phyloP scores from a whole-genome alignment of 2,888 invertebrate genomes.

The Atethmia centrago region DNA sequence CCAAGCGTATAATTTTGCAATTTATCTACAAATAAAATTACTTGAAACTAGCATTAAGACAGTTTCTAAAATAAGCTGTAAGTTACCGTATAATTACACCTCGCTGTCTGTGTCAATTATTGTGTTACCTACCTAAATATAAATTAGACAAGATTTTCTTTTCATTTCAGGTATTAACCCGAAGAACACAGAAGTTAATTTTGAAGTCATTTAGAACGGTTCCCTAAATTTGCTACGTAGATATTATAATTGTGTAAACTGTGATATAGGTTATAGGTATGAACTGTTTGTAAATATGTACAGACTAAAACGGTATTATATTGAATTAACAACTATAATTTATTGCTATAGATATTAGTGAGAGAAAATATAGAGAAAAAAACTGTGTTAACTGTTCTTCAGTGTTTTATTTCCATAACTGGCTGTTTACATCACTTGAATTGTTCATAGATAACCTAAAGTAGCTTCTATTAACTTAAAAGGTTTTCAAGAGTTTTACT shows the following conservation, averaged over 20 bases:
- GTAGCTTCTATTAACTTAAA: neutral
- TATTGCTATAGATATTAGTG: slow-evolving; percentile 79
- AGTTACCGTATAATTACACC: slow-evolving; percentile 24
- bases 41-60: slow-evolving; percentile 29
- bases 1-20: slow-evolving; percentile 58
- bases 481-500: neutral
- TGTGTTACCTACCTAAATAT: slow-evolving; percentile 35
- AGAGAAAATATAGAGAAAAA: slow-evolving; percentile 79
- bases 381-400: slow-evolving; percentile 77
- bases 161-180: slow-evolving; percentile 64
- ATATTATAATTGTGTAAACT: slow-evolving; percentile 63
- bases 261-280: slow-evolving; percentile 70
- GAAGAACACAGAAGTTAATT: slow-evolving; percentile 39
- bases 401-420: slow-evolving; percentile 62
- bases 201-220: slow-evolving; percentile 52
- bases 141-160: slow-evolving; percentile 41
- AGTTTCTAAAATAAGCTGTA: slow-evolving; percentile 44
- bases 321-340: slow-evolving; percentile 75
- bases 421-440: neutral
- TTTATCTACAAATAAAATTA: slow-evolving; percentile 46
- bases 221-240: slow-evolving; percentile 65
- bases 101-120: slow-evolving; percentile 26
- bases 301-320: slow-evolving; percentile 69
- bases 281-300: slow-evolving; percentile 78
- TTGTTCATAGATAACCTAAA: neutral